Base-by-base conservation (phyloP, 2,797 vertebrate species). In the Leptoclinus maculatus region DNA sequence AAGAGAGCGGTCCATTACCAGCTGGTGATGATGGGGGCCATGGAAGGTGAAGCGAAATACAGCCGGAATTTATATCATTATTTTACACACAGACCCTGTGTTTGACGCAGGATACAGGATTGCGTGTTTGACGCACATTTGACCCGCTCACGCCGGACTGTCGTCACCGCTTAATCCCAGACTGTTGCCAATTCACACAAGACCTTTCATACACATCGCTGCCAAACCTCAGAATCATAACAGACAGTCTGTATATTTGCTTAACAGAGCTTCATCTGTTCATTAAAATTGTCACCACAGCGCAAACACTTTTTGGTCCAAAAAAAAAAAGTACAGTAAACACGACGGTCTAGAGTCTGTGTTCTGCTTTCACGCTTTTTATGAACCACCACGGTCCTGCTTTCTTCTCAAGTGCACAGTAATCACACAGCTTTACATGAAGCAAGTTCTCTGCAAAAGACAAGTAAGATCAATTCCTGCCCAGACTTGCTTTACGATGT, bases 1-100 rank as follows among this genome's bases (percentile, higher is more conserved):
- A 62, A 71, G 58, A 70, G 76, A 69, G 41, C 14, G 63, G 54
- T 69, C 81, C 75, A 84, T 80, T 83, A 87, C 65, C n/a, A 65
- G 54, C 73, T 69, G 51, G 62, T 56, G 49, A 72, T 57, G 45
- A 72, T 57, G 45, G 19, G 8, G 36, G 64, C 38, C 64, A 60
- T 7, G 4, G 16, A 23, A 70, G 60, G 27, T 32, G 45, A 72
- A 57, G 62, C 6, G 12, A 78, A 74, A 77, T 39, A 17, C 43
- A 34, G 4, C 5, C 13, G 16, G 65, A 76, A 62, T 80, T 71
- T 57, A 53, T 45, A 29, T 53, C 1, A 67, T 71, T 34, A 6
- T 34, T 66, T 64, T 25, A 76, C 66, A 49, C 60, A 49, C 23
- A 71, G 68, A 58, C 57, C 9, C 45, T 11, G 13, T 14, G 2